Base-by-base conservation (phyloP, 2,797 vertebrate species). In the Paramormyrops hopkinsi region DNA sequence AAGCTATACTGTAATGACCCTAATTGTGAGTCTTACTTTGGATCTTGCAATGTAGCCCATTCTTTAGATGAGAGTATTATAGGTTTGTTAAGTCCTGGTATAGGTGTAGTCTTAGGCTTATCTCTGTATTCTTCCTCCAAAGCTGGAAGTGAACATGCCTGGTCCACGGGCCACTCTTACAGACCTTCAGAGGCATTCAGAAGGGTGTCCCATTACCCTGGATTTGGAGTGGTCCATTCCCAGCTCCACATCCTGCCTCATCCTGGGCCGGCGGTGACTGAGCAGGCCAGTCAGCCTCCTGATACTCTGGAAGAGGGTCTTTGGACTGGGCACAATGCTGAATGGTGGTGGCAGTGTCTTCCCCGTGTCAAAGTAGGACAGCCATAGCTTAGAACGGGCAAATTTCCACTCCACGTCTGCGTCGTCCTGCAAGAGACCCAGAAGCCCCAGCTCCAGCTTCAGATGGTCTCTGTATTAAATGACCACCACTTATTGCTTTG, bases 381-480 rank as follows among this genome's bases (percentile, higher is more conserved):
- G 91, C 97, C 97, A 98, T 69, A 98, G 96, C 90, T 98, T 98
- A 25, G 97, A 97, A 29, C 97, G 96, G 17, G 97, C 97, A 54
- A 98, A 98, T 91, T 98, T 98, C 97, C 97, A 98, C 89, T 98
- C 97, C 33, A 98, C 97, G 1, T 98, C 97, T 51, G 97, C 96
- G 92, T 98, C 97, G 88, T 97, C 97, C 97, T 98, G 87, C 50
- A 1, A 8, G 14, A 76, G 48, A 41, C 11, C 22, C 29, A 3
- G 22, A 22, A 62, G 14, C 9, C 44, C 11, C 6, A 54, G 53
- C 14, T 53, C 33, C 1, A 82, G 33, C 12, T 37, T 54, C 7
- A 7, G 48, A 54, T 12, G 8, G 83, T 17, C 48, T 86, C 50
- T 44, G 37, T 19, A n/a, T 82, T 46, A 82, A 46, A n/a, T 82